Conservation (phyloP, 2,113 vertebrate species). For the Sebastes fasciatus region DNA sequence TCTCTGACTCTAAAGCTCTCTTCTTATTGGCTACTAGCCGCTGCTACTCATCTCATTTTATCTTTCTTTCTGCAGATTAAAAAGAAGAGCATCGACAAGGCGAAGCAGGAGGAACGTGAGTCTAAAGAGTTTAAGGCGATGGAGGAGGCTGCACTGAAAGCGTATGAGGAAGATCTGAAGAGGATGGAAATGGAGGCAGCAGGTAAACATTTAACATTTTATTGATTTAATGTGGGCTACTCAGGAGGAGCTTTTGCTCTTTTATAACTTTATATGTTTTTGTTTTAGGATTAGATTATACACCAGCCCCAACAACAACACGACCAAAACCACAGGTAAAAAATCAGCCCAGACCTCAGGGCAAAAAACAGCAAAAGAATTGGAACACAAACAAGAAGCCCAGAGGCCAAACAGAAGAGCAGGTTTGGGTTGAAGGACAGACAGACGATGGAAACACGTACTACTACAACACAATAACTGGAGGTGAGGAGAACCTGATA, state of each 20-base stretch:
- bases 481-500: constrained; percentile 84
- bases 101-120: constrained; percentile 91
- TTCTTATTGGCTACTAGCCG: constrained; percentile 29
- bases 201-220: constrained; percentile 57
- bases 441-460: constrained; percentile 89
- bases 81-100: constrained; percentile 95
- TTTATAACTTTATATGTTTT: not conserved
- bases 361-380: constrained; percentile 16
- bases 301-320: constrained; percentile 12
- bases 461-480: constrained; percentile 92
- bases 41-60: constrained; percentile 12
- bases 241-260: not conserved
- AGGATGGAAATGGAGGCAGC: constrained; percentile 89
- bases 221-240: not conserved
- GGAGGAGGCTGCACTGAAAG: constrained; percentile 95
- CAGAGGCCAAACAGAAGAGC: not conserved
- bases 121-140: constrained; percentile 96
- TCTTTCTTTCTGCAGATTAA: constrained; percentile 88
- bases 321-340: not conserved
- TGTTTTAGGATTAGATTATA: constrained; percentile 39
- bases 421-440: constrained; percentile 88
- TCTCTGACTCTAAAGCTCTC: constrained; percentile 4
- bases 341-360: not conserved
- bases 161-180: constrained; percentile 95
- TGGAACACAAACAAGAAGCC: constrained; percentile 3